A percentile compares a stretch with the other conserved stretches of the same genome.
Conservation (phyloP, 2,797 vertebrate species). For the Falco columbarius region DNA sequence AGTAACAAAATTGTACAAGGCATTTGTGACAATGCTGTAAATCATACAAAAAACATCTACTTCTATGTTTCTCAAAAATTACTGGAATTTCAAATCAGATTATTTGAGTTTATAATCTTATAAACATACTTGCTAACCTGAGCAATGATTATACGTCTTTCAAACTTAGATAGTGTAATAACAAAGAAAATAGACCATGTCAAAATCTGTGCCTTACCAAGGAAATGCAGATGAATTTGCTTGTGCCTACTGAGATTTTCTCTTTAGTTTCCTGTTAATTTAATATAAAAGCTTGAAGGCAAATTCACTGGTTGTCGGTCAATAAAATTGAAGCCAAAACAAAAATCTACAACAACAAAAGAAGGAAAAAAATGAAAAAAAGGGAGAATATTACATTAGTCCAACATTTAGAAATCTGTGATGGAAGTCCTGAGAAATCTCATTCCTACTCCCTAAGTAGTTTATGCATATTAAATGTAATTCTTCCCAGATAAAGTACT, state of each 20-base stretch:
- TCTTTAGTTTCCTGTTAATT: not conserved
- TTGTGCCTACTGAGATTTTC: not conserved
- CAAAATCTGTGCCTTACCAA: not conserved
- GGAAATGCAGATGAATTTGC: not conserved
- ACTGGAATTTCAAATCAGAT: not conserved
- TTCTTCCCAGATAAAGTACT: not conserved
- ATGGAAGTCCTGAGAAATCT: not conserved
- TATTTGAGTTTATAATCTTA: not conserved
- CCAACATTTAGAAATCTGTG: not conserved
- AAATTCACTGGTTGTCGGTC: not conserved
- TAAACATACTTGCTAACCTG: not conserved
- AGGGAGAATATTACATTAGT: fast-evolving
- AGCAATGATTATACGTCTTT: not conserved
- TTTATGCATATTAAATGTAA: not conserved
- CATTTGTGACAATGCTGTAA: not conserved
- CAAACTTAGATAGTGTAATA: not conserved
- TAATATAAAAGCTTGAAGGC: not conserved
- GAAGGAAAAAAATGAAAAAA: too few species aligned
- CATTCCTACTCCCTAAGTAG: not conserved
- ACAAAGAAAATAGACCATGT: not conserved
- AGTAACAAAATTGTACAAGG: not conserved
- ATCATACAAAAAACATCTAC: not conserved
- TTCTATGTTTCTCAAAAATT: not conserved
- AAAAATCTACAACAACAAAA: not conserved
- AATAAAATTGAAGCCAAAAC: not conserved